Evolutionary conservation across 2,888 invertebrate genomes (phyloP).

Genomic region (Melinopterus prodromus): DNA sequence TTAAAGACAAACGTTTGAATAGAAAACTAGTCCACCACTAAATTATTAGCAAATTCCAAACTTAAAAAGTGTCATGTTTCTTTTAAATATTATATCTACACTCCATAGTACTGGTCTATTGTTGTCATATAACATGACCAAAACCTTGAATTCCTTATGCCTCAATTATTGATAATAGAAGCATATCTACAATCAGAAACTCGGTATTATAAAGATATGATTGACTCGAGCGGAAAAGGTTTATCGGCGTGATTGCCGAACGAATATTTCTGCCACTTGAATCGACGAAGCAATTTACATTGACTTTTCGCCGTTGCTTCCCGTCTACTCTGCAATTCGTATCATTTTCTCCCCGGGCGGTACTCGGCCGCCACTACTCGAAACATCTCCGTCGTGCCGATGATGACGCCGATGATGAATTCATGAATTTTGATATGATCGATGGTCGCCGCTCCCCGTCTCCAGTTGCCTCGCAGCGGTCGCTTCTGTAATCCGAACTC

Average conservation of each 20-base stretch:
- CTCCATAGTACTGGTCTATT: no score
- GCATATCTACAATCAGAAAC: background rate
- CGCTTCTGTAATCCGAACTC: slow-evolving; percentile 17
- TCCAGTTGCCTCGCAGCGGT: slow-evolving; percentile 26
- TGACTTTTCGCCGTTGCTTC: background rate
- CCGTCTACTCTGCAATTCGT: background rate
- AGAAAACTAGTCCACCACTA: no score
- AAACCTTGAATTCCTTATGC: no score
- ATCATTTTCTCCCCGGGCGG: slow-evolving; percentile 4
- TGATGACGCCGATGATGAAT: slow-evolving; percentile 31
- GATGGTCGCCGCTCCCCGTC: slow-evolving; percentile 29
- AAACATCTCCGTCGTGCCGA: slow-evolving; percentile 11
- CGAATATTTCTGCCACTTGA: background rate
- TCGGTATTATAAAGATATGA: background rate
- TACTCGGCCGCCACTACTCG: background rate
- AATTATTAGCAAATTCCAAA: no score
- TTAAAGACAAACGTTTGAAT: no score
- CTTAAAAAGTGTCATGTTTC: no score
- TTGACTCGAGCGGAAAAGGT: slow-evolving; percentile 4
- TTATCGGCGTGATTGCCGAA: background rate
- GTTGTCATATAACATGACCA: no score
- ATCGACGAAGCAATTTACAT: background rate
- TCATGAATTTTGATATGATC: slow-evolving; percentile 34
- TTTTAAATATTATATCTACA: no score
- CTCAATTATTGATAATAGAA: no score